A percentile compares a stretch with the other conserved stretches of the same genome.
Evolutionary conservation across 2,888 invertebrate genomes (phyloP).

Genomic region (Nemotelus pantherinus): DNA sequence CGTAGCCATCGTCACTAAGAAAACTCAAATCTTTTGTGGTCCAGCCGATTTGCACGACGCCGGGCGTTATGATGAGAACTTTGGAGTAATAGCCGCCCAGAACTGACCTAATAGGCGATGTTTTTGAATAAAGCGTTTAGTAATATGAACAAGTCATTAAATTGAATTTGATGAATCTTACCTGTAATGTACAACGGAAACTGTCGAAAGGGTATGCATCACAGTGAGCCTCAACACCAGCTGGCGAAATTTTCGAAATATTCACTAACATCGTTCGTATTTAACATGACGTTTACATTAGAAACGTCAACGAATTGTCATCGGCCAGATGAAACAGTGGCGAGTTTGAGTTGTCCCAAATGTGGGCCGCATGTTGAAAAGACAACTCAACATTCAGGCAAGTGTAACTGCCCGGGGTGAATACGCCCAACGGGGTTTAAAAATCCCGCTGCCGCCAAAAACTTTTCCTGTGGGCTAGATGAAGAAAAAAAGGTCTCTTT

Average conservation of each 20-base stretch:
- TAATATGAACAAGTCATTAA: background rate
- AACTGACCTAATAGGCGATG: constrained; percentile 76
- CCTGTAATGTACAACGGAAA: constrained; percentile 88
- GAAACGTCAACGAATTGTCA: constrained; percentile 80
- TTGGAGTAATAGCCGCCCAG: constrained; percentile 93
- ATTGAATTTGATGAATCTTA: no score
- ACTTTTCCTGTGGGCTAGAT: no score
- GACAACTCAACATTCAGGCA: no score
- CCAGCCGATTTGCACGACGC: constrained; percentile 98
- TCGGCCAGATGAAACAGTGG: no score
- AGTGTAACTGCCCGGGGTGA: no score
- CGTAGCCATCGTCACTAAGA: constrained; percentile 92
- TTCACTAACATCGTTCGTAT: constrained; percentile 90
- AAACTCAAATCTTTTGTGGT: constrained; percentile 92
- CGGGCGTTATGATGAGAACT: constrained; percentile 84
- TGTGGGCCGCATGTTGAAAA: no score
- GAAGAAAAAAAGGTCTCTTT: no score
- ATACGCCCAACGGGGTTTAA: no score
- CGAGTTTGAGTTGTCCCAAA: no score
- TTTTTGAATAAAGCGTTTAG: no score
- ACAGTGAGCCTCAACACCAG: constrained; percentile 90
- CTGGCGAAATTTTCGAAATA: constrained; percentile 91
- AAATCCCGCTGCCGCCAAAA: no score
- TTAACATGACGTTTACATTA: constrained; percentile 85
- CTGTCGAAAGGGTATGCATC: constrained; percentile 94